Base-by-base conservation (phyloP, 2,113 vertebrate genomes). In the Bos taurus region DNA sequence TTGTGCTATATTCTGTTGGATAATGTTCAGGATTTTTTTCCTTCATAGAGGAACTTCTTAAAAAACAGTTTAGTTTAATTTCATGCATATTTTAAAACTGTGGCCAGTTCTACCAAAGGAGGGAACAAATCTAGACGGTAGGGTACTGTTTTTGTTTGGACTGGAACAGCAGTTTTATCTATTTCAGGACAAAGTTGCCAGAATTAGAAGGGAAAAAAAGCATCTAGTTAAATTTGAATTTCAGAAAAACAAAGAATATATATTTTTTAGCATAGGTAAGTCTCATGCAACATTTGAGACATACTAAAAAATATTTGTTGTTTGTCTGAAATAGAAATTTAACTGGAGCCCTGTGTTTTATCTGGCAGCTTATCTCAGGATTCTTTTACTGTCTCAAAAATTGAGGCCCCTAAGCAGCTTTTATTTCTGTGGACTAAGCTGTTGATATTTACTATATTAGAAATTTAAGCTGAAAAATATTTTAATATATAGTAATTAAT, bases 211-310 rank as follows among this genome's bases (percentile, higher is more conserved):
- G 50, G n/a, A 19, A 71, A 48, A 50, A 60, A 77, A 60, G 30
- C 17, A 14, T 59, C 25, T 36, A 82, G 59, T 90, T 93, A 97
- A 94, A 85, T 74, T 91, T 87, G 86, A 78, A 88, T 91, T 95
- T 93, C 74, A 94, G 28, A 62, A 88, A 67, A 88, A 62, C 26
- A 84, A 78, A 30, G 36, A 60, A 28, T 21, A 36, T 40, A 50
- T 89, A 26, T 52, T 60, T 92, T 92, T 50, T 6, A 59, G 40
- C 36, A 4, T 74, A 83, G 88, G 19, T 94, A 33, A 94, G 26
- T 62, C 21, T 80, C 21, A 25, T 85, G 43, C 11, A 86, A 56
- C 84, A 50, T 81, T 91, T 88, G 48, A n/a, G 52, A 46, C 50
- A 64, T 84, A 90, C 40, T 67, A 67, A 60, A 43, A 82, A 33